Conservation (phyloP, 2,113 vertebrate genomes). For the Hymenochirus boettgeri region DNA sequence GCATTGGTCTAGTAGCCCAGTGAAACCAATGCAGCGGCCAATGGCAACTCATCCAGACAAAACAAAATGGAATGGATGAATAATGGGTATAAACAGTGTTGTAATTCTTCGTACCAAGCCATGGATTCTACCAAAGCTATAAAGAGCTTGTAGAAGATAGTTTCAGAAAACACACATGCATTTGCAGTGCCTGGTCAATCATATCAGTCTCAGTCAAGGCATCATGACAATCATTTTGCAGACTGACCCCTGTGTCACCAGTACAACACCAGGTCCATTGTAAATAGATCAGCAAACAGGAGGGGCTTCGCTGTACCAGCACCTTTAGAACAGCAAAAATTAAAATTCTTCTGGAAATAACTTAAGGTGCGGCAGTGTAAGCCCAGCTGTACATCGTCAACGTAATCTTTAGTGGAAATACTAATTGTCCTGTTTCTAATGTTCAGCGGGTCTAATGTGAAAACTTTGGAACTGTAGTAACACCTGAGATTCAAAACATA, state of each 20-base stretch:
- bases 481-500: slow-evolving; percentile 79
- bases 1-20: slow-evolving; percentile 85
- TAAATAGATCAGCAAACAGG: slow-evolving; percentile 79
- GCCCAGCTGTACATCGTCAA: slow-evolving; percentile 90
- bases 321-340: slow-evolving; percentile 86
- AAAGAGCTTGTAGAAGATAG: slow-evolving; percentile 90
- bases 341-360: slow-evolving; percentile 58
- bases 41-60: slow-evolving; percentile 97
- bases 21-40: slow-evolving; percentile 96
- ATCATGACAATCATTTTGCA: slow-evolving; percentile 82
- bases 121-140: slow-evolving; percentile 84
- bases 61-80: slow-evolving; percentile 97
- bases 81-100: slow-evolving; percentile 73
- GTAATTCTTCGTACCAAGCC: slow-evolving; percentile 70
- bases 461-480: slow-evolving; percentile 79
- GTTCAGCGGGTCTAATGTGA: slow-evolving; percentile 72
- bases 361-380: slow-evolving; percentile 92
- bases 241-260: slow-evolving; percentile 90
- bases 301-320: slow-evolving; percentile 95
- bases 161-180: slow-evolving; percentile 93
- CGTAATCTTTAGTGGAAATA: slow-evolving; percentile 82
- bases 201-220: slow-evolving; percentile 79
- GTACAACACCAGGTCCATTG: slow-evolving; percentile 80
- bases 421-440: slow-evolving; percentile 66
- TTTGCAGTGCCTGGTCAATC: slow-evolving; percentile 92